Percentiles rank a stretch among this genome's conserved stretches.
These are phyloP conservation scores for Balanococcus diminutus DNA, from an alignment of 2,888 invertebrate species.

Conservation along the genomic window DNA sequence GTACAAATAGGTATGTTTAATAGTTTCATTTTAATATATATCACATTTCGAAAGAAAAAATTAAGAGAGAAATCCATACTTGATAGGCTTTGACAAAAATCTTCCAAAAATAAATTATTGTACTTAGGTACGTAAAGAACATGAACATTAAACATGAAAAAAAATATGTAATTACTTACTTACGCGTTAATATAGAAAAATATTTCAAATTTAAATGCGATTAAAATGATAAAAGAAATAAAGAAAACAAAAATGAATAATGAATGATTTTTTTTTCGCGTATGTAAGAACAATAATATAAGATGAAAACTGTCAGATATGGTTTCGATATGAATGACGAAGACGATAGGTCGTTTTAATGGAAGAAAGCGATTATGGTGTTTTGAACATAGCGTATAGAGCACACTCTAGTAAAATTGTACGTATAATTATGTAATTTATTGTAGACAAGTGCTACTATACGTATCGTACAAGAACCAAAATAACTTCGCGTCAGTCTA, in stretches of 20 bases:
- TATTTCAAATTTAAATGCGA: constrained; percentile 23
- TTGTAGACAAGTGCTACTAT: background rate
- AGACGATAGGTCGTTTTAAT: background rate
- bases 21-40: constrained; percentile 23
- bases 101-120: background rate
- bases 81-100: background rate
- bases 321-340: constrained; percentile 25
- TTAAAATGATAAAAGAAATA: background rate
- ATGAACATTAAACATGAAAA: background rate
- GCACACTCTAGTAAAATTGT: background rate
- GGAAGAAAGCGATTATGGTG: constrained; percentile 3
- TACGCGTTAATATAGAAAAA: constrained; percentile 35
- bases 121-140: constrained; percentile 1
- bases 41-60: constrained; percentile 26
- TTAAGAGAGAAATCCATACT: constrained; percentile 7
- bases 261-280: background rate
- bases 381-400: background rate
- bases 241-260: background rate
- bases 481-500: background rate
- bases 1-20: constrained; percentile 15
- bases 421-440: background rate
- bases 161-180: background rate
- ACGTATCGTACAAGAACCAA: background rate
- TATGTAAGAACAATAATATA: background rate
- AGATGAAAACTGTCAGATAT: background rate